Conservation (phyloP, 1,140 invertebrate genomes). For the Neotoxoptera formosana region DNA sequence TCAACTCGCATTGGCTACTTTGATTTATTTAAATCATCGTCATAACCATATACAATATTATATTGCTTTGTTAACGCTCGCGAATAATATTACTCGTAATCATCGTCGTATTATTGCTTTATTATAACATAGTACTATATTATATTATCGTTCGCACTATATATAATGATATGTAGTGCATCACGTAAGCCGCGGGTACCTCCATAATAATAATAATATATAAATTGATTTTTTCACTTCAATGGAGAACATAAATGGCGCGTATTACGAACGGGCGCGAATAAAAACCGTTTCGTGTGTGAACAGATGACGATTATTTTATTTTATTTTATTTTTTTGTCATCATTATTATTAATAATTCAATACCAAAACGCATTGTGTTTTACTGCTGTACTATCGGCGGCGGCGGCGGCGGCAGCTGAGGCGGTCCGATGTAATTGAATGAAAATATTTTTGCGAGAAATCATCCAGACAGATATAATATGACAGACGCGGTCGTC, state of each 20-base stretch:
- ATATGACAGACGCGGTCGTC: neutral
- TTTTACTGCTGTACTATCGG: neutral
- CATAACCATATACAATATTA: neutral
- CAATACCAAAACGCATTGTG: neutral
- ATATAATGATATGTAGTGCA: neutral
- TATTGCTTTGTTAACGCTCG: neutral
- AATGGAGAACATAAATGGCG: neutral
- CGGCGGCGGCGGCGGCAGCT: too few species aligned
- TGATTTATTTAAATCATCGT: neutral
- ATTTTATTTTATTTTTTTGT: conserved; percentile 2
- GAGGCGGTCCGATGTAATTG: neutral
- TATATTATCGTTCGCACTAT: neutral
- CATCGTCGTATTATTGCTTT: neutral
- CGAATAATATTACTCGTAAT: neutral
- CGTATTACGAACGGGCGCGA: neutral
- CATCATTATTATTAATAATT: too few species aligned
- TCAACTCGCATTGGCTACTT: neutral
- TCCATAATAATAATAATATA: too few species aligned
- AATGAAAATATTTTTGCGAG: neutral
- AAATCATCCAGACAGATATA: conserved; percentile 44
- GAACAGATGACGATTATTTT: neutral
- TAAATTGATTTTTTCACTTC: conserved; percentile 1
- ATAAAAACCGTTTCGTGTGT: neutral
- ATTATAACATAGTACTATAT: neutral
- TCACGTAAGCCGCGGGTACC: neutral